A percentile compares a stretch with the other conserved stretches of the same genome.
phyloP scores from a whole-genome alignment of 1,140 invertebrate genomes.

The Dermatophagoides farinae region DNA sequence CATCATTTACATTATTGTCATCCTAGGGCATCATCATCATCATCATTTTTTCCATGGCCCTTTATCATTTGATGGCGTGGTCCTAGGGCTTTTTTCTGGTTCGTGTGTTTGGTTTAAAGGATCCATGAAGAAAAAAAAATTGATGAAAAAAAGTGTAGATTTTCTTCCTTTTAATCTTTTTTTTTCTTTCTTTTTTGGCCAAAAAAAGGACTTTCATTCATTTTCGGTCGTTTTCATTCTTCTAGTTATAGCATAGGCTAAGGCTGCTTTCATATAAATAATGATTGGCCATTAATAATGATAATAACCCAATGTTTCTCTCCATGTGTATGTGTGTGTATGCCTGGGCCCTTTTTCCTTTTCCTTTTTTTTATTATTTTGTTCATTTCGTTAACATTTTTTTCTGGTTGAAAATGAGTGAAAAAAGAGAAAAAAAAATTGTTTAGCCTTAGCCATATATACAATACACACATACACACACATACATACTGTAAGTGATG shows the following conservation, averaged over 20 bases:
- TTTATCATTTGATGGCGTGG: too few species aligned
- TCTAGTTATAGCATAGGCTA: too few species aligned
- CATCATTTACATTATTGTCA: too few species aligned
- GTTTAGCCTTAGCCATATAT: too few species aligned
- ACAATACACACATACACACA: neutral
- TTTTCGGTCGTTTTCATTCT: too few species aligned
- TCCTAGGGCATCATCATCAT: neutral
- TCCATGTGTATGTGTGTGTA: neutral
- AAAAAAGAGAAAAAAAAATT: too few species aligned
- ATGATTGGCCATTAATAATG: constrained; percentile 11
- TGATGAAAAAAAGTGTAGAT: neutral
- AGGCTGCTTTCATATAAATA: neutral
- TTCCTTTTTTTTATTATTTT: too few species aligned
- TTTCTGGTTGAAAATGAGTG: neutral
- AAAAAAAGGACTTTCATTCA: too few species aligned
- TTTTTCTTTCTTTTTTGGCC: neutral
- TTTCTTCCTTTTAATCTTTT: neutral
- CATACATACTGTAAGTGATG: constrained; percentile 1
- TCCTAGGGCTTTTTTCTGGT: neutral
- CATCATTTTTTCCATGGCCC: too few species aligned
- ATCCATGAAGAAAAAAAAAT: too few species aligned
- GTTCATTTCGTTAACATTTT: too few species aligned
- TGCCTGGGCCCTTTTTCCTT: neutral
- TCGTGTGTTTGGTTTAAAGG: neutral
- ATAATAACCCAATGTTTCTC: neutral